Conservation (phyloP, 2,888 invertebrate genomes). For the Nomada fucata region DNA sequence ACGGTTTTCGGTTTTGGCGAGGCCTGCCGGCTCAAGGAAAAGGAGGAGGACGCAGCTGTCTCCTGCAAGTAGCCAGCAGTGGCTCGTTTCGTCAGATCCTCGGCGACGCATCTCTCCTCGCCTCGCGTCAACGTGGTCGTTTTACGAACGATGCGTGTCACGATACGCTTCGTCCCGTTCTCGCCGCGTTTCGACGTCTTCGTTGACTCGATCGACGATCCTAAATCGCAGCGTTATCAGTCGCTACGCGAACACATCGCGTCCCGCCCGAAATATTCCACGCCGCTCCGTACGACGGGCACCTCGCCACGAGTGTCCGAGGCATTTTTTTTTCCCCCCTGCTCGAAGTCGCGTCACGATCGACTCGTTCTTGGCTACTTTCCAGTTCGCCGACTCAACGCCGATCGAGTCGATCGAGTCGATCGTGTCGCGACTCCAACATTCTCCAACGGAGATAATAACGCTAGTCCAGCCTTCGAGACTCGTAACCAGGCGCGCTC, state of each 20-base stretch:
- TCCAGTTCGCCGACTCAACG: conserved; percentile 10
- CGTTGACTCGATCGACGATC: conserved; percentile 92
- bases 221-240: conserved; percentile 65
- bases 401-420: conserved; percentile 13
- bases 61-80: conserved; percentile 86
- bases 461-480: not conserved
- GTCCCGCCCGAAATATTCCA: conserved; percentile 14
- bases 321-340: not conserved
- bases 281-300: not conserved
- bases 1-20: conserved; percentile 89
- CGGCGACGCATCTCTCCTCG: conserved; percentile 91
- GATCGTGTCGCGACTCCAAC: conserved; percentile 35
- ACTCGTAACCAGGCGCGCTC: not conserved
- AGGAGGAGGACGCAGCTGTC: conserved; percentile 77
- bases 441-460: not conserved
- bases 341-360: conserved; percentile 49
- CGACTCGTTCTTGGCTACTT: conserved; percentile 18
- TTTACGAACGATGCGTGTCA: conserved; percentile 93
- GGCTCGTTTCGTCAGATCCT: conserved; percentile 88
- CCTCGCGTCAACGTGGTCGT: conserved; percentile 95
- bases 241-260: conserved; percentile 13
- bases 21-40: conserved; percentile 85
- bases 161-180: conserved; percentile 92
- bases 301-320: not conserved
- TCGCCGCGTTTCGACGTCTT: conserved; percentile 92